phyloP scores from a whole-genome alignment of 1,140 invertebrate genomes.

The Contarinia nasturtii region DNA sequence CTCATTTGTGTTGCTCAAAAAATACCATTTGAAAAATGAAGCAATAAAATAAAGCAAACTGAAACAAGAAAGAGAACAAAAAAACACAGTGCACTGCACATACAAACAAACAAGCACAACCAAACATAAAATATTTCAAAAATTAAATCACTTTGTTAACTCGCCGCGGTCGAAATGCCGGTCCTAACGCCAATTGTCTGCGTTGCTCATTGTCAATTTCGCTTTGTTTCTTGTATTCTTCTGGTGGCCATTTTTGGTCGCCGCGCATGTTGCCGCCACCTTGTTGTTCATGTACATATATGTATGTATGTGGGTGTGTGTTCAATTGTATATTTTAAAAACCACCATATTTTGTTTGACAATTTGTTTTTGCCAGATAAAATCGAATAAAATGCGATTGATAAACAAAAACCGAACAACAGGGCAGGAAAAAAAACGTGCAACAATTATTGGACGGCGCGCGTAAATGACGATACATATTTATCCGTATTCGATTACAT shows the following conservation, averaged over 20 bases:
- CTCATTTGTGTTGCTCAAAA: neutral
- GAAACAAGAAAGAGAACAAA: neutral
- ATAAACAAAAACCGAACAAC: no score
- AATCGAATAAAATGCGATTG: no score
- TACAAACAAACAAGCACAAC: neutral
- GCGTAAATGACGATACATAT: no score
- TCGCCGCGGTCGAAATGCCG: constrained; percentile 47
- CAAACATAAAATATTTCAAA: neutral
- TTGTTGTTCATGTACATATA: constrained; percentile 10
- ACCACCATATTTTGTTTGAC: no score
- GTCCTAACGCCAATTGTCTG: constrained; percentile 45
- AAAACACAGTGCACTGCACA: neutral
- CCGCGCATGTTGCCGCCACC: constrained; percentile 60
- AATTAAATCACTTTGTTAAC: constrained; percentile 17
- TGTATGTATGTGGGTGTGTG: no score
- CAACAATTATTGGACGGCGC: no score
- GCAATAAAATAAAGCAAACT: neutral
- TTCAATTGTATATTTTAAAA: no score
- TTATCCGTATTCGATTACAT: no score
- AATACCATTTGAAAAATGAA: neutral
- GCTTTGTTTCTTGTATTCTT: constrained; percentile 46
- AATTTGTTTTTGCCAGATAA: no score
- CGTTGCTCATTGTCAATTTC: constrained; percentile 52
- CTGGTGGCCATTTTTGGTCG: constrained; percentile 68
- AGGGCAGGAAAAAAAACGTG: no score